Base-by-base conservation (phyloP, 53 echinoderm and acorn worm species). In the Paelopatides confundens region DNA sequence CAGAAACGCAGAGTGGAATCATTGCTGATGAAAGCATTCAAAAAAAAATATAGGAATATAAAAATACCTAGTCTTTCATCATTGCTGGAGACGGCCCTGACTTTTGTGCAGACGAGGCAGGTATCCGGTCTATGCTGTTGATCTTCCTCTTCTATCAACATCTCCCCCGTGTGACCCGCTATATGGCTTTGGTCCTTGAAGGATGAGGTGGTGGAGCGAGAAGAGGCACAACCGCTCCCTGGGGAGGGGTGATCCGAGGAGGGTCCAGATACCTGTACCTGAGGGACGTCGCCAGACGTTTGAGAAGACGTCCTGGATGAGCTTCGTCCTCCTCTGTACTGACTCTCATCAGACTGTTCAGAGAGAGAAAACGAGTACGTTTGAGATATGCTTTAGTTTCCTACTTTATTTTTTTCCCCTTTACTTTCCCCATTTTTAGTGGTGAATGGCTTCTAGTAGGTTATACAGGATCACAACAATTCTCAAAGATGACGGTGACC, bases 321-420 rank as follows among this genome's bases (percentile, higher is more conserved):
- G 43, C 90, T 90, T 5, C 92, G 70, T 15, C 93, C 96, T 14
- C 92, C 96, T 39, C 91, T 90, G 79, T 96, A 96, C 62, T 96
- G 96, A 29, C 90, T 93, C 76, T 96, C 96, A 81, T 96, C 96
- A 74, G 96, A 92, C 96, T 96, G 77, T 67, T 67, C 3, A 0
- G 14, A 1, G 3, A 17, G 26, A 63, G 18, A 63, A 63, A 23
- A 17, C 24, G 13, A 63, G 63, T 2, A 8, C n/a, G n/a, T n/a
- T 63, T 63, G 8, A 8, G 63, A 63, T 8, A 23, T 27, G n/a
- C 8, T 63, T 7, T 63, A 63, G 8, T 23, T 23, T 27, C 17
- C 4, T 27, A 17, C 18, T 33, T 1, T 8, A 35, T 35, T 21
- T 21, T 27, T 43, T 43, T 43, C 12, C 9, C 43, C 43, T 3